A percentile compares a stretch with the other conserved stretches of the same genome.
Conservation (phyloP, 2,113 vertebrate species). For the Xyrauchen texanus region DNA sequence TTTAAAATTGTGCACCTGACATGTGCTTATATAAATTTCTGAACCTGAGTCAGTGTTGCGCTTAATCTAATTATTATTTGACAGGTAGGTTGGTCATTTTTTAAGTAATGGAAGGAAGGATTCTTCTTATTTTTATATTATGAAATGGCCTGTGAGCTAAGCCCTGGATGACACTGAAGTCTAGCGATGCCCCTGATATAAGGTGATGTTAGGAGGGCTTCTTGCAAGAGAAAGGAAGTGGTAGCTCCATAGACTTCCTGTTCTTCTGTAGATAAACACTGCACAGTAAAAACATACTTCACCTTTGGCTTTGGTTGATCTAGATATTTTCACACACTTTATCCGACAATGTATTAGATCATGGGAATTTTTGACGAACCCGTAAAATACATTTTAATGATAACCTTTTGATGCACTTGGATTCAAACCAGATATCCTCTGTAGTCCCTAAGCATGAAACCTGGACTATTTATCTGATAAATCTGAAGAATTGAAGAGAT, state of each 20-base stretch:
- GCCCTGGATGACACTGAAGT: too few relatives aligned
- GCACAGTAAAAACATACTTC: slow-evolving; percentile 39
- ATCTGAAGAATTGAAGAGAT: too few relatives aligned
- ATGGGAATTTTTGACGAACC: background rate
- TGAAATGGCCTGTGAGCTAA: too few relatives aligned
- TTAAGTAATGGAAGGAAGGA: too few relatives aligned
- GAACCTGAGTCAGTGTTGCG: too few relatives aligned
- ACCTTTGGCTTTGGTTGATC: background rate
- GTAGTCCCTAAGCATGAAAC: too few relatives aligned
- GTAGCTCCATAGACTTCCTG: slow-evolving; percentile 60
- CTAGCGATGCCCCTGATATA: background rate
- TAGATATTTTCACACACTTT: background rate
- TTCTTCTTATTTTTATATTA: too few relatives aligned
- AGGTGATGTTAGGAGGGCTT: slow-evolving; percentile 4
- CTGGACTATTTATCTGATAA: too few relatives aligned
- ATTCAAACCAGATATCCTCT: background rate
- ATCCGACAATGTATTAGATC: background rate
- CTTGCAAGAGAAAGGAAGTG: slow-evolving; percentile 59
- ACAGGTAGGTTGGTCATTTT: too few relatives aligned
- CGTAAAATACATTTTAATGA: background rate
- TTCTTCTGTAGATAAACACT: slow-evolving; percentile 34
- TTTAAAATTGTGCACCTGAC: too few relatives aligned
- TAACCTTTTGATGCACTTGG: background rate
- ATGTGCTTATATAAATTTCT: too few relatives aligned
- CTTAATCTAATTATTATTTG: too few relatives aligned